Conservation (phyloP, 2,797 vertebrate species). For the Halcyon leucocephala region DNA sequence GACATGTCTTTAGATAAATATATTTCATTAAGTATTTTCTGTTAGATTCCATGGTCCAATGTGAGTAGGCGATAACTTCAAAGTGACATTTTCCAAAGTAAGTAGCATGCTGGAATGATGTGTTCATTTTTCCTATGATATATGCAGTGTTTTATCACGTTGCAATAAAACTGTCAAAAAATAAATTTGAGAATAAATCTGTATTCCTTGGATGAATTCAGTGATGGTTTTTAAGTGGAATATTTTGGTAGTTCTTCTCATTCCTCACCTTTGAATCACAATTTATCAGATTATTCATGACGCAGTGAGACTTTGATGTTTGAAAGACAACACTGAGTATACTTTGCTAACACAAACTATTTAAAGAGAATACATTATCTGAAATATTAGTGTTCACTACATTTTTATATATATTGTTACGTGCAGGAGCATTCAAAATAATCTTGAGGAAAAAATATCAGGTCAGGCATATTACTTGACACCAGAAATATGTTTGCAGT, state of each 20-base stretch:
- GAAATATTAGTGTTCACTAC: not conserved
- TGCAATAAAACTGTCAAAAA: not conserved
- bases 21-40: not conserved
- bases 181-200: not conserved
- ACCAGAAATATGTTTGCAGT: not conserved
- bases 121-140: not conserved
- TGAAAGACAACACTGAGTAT: not conserved
- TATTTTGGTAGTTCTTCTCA: not conserved
- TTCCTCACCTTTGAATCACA: not conserved
- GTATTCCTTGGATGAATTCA: not conserved
- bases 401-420: not conserved
- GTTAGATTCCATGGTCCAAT: not conserved
- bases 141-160: not conserved
- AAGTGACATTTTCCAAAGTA: not conserved
- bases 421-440: no score
- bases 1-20: not conserved
- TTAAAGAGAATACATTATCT: not conserved
- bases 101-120: not conserved
- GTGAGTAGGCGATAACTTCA: not conserved
- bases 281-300: not conserved
- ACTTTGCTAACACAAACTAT: not conserved
- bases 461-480: not conserved
- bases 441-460: not conserved
- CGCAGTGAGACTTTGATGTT: not conserved
- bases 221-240: not conserved